Conservation (phyloP, 1,140 invertebrate species). For the Lasioglossum albipes region DNA sequence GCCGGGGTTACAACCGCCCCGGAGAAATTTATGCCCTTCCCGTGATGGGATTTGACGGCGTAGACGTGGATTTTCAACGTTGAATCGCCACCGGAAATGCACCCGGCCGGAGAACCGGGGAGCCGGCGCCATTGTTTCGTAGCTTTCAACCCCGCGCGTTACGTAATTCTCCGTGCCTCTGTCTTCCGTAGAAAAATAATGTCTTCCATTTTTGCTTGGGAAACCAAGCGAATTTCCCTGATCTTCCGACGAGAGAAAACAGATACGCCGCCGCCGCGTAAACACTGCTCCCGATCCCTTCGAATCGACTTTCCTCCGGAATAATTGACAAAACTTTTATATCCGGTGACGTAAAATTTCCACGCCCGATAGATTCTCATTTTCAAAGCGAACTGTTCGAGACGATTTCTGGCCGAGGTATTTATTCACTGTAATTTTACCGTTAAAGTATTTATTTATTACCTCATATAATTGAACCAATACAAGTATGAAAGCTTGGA, state of each 20-base stretch:
- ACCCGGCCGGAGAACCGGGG: neutral
- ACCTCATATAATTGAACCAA: too few species aligned
- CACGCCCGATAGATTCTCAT: too few species aligned
- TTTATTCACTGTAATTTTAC: too few species aligned
- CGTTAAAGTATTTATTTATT: too few species aligned
- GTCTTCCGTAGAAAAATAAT: neutral
- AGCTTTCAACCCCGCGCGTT: neutral
- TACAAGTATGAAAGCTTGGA: too few species aligned
- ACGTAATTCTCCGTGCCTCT: neutral
- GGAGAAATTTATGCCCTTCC: slow-evolving; percentile 55
- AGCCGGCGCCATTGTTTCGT: slow-evolving; percentile 12
- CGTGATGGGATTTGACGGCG: slow-evolving; percentile 58
- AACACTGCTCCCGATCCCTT: too few species aligned
- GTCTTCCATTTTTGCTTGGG: neutral
- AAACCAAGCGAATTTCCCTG: neutral
- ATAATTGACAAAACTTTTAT: too few species aligned
- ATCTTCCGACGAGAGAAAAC: neutral
- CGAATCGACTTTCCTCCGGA: too few species aligned
- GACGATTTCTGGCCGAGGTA: too few species aligned
- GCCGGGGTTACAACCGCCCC: neutral
- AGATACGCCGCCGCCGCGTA: neutral
- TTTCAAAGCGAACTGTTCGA: too few species aligned
- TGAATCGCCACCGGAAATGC: slow-evolving; percentile 20
- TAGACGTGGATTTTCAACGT: slow-evolving; percentile 52
- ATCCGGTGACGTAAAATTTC: too few species aligned